Percentiles rank a stretch among this genome's conserved stretches.
Conservation (phyloP, 2,113 vertebrate genomes). For the Austrofundulus limnaeus region DNA sequence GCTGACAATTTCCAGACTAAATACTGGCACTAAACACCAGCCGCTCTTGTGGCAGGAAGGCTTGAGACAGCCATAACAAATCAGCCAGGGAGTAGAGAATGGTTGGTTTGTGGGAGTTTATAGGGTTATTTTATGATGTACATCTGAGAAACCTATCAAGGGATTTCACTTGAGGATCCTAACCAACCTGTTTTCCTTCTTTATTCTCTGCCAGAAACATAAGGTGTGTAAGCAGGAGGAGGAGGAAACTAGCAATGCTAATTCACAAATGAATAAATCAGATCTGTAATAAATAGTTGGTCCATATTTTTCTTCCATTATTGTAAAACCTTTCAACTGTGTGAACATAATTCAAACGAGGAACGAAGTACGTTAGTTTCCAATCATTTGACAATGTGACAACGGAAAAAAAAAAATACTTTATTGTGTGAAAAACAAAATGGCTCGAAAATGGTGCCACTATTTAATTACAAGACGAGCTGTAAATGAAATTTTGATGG, state of each 20-base stretch:
- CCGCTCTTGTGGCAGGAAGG: slow-evolving; percentile 54
- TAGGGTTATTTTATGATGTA: slow-evolving; percentile 59
- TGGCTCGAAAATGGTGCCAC: slow-evolving; percentile 37
- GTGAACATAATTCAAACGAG: slow-evolving; percentile 14
- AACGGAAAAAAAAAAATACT: background rate
- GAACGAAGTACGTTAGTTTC: slow-evolving; percentile 8
- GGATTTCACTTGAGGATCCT: slow-evolving; percentile 36
- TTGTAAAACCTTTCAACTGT: background rate
- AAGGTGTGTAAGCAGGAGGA: slow-evolving; percentile 37
- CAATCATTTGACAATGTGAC: slow-evolving; percentile 13
- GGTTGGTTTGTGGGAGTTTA: slow-evolving; percentile 46
- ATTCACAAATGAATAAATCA: slow-evolving; percentile 7
- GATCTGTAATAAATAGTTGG: background rate
- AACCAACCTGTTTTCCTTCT: slow-evolving; percentile 17
- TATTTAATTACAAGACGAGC: slow-evolving; percentile 46
- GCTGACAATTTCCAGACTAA: slow-evolving; percentile 69
- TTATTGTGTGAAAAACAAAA: slow-evolving; percentile 31
- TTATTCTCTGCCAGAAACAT: slow-evolving; percentile 14
- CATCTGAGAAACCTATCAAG: slow-evolving; percentile 63
- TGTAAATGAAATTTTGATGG: slow-evolving; percentile 63
- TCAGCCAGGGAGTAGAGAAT: slow-evolving; percentile 43
- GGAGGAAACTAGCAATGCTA: background rate
- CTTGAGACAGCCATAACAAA: slow-evolving; percentile 65
- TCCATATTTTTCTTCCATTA: slow-evolving; percentile 23
- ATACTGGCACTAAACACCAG: slow-evolving; percentile 66